phyloP scores from a whole-genome alignment of 2,888 invertebrate genomes.

The Trachelus tabidus region DNA sequence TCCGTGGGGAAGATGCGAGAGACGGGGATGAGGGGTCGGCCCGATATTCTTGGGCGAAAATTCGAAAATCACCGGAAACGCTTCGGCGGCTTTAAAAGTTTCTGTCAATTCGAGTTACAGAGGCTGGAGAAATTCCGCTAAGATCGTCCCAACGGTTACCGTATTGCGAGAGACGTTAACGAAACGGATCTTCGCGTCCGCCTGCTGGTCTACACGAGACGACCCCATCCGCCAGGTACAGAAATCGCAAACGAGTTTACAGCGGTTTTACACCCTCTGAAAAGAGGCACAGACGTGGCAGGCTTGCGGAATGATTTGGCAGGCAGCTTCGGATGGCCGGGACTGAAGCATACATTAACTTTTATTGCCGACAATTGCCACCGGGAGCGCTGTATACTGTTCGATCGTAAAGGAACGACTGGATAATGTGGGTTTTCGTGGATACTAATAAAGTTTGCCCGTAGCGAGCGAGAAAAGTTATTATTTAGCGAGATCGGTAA shows the following conservation, averaged over 20 bases:
- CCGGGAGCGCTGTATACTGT: slow-evolving; percentile 28
- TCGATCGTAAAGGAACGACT: slow-evolving; percentile 33
- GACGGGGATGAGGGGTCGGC: no score
- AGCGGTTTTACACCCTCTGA: slow-evolving; percentile 9
- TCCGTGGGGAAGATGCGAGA: no score
- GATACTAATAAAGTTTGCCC: slow-evolving; percentile 39
- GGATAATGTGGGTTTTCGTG: slow-evolving; percentile 7
- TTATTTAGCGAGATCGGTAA: slow-evolving; percentile 31
- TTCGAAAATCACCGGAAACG: no score
- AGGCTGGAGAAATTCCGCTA: no score
- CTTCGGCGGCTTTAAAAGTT: no score
- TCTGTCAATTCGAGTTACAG: no score
- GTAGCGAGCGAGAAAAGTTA: slow-evolving; percentile 35
- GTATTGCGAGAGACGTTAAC: no score
- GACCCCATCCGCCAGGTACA: no score
- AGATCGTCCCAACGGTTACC: no score
- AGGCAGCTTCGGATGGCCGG: neutral
- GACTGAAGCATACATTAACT: slow-evolving; percentile 16
- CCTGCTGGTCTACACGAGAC: no score
- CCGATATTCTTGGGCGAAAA: no score
- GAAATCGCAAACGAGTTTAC: neutral
- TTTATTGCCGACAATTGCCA: slow-evolving; percentile 35
- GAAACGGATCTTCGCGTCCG: no score
- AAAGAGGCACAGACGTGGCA: slow-evolving; percentile 1
- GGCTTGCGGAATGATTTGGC: slow-evolving; percentile 23